Conservation (phyloP, 2,113 vertebrate species). For the Corythornis vintsioides region DNA sequence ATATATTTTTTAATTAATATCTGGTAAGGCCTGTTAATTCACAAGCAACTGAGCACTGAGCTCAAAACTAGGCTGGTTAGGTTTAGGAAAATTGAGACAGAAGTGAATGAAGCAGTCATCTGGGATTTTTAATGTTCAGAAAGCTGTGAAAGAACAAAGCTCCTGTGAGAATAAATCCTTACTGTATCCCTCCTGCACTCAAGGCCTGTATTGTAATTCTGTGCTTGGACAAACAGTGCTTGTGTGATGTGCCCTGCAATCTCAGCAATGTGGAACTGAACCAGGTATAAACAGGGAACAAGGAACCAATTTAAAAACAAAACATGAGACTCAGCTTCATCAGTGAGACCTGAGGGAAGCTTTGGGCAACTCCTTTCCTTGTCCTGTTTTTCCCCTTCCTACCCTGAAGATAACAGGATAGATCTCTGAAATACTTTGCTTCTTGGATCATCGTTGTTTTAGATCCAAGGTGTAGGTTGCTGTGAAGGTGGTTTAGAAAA, state of each 20-base stretch:
- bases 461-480: neutral
- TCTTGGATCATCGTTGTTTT: neutral
- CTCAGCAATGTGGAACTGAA: neutral
- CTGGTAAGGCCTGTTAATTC: neutral
- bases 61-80: neutral
- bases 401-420: neutral
- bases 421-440: neutral
- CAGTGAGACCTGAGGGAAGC: neutral
- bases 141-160: neutral
- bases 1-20: neutral
- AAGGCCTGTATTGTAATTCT: neutral
- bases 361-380: neutral
- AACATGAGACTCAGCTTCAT: neutral
- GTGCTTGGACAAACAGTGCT: neutral
- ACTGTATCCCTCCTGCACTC: neutral
- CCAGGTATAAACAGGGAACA: neutral
- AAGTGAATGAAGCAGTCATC: neutral
- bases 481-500: neutral
- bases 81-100: neutral
- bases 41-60: neutral
- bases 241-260: neutral
- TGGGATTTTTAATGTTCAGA: neutral
- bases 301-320: neutral
- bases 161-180: neutral
- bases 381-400: neutral